Percentiles rank a stretch among this genome's conserved stretches.
These are phyloP conservation scores for Aphaenogaster rudis DNA, from an alignment of 1,140 invertebrate genomes.

Conservation along the genomic window DNA sequence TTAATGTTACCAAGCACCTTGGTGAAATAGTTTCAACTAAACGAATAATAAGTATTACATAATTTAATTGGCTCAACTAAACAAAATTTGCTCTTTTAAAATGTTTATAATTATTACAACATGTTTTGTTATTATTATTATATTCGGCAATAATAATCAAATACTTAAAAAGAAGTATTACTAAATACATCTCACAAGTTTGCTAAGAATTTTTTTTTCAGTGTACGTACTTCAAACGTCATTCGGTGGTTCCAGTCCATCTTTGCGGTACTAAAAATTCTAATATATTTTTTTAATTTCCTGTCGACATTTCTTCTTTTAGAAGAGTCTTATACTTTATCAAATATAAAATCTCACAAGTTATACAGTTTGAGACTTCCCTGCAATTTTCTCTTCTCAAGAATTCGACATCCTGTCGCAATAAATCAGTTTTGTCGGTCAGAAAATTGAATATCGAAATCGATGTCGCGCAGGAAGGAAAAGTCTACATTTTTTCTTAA, in stretches of 20 bases:
- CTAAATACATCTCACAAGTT: no score
- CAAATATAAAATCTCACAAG: neutral
- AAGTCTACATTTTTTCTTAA: neutral
- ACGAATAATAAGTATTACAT: no score
- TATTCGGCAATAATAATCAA: no score
- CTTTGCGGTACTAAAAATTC: neutral
- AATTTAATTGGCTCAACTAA: no score
- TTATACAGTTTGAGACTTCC: neutral
- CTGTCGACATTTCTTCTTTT: slow-evolving; percentile 1
- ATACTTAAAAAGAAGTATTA: no score
- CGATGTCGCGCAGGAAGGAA: neutral
- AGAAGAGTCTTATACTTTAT: neutral
- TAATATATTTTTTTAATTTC: slow-evolving; percentile 38
- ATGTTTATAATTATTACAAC: no score
- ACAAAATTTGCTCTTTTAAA: no score
- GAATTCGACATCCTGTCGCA: slow-evolving; percentile 10
- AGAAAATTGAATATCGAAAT: slow-evolving; percentile 49
- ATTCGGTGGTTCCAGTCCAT: neutral
- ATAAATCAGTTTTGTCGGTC: slow-evolving; percentile 40
- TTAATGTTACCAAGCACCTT: no score
- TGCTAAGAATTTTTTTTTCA: no score
- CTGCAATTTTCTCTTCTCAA: slow-evolving; percentile 22
- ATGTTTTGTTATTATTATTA: no score
- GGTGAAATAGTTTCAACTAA: no score
- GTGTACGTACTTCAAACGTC: neutral